Base-by-base conservation (phyloP, 2,113 vertebrate genomes). In the Corydoras sp. region DNA sequence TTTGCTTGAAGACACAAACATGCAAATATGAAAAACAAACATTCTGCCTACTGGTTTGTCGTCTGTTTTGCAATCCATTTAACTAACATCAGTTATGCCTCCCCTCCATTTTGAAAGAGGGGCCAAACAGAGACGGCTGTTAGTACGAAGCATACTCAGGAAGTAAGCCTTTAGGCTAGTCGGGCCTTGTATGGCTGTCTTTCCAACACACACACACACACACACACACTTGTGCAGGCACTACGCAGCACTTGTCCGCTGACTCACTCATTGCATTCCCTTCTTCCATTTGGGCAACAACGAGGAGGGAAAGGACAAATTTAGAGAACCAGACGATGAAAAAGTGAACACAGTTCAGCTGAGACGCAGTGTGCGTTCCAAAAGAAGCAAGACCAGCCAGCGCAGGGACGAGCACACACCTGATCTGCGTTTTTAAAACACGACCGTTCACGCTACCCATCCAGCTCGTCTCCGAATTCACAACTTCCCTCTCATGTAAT, bases 121-220 rank as follows among this genome's bases (percentile, higher is more conserved):
- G 86, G 81, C 85, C 85, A 87, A 88, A 88, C 85, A 89, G 85
- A 82, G 82, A 53, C 82, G 69, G 82, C 85, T 83, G 86, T 87
- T 88, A 88, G 86, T 85, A 76, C 77, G 85, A 88, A 82, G 84
- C 81, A 85, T 86, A 85, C 80, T 79, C 88, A 89, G 88, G 86
- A 89, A 89, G 86, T 83, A 81, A n/a, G 83, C 82, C 85, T 83
- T 82, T 70, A 71, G 85, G 87, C 84, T 83, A 79, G 84, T 81
- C 83, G 69, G 65, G 83, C 77, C 73, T 81, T 86, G 83, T 89
- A 87, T 86, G 65, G 58, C 48, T 73, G 58, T 65, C 32, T 35
- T 35, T 35, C 32, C 6, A 4, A 64, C 70, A 64, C 70, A 72
- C 61, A 65, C 70, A 72, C 69, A 63, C 60, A 56, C 48, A 69